Conservation (phyloP, 2,797 vertebrate species). For the Acomys russatus region DNA sequence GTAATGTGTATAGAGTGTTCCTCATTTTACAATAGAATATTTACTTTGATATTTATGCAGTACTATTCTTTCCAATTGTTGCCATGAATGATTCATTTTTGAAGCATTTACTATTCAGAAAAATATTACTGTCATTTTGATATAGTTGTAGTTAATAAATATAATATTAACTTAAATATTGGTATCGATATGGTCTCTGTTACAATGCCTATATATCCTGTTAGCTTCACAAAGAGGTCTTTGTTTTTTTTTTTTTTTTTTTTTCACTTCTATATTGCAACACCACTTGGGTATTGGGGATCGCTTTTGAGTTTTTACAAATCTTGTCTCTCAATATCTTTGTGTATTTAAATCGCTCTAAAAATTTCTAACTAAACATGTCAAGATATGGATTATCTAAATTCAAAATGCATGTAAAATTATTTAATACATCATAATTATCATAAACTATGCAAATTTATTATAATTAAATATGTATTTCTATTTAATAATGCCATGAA, state of each 20-base stretch:
- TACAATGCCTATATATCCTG: slow-evolving; percentile 34
- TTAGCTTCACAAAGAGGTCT: slow-evolving; percentile 40
- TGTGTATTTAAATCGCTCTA: background rate
- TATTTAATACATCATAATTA: background rate
- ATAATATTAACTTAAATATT: slow-evolving; percentile 65
- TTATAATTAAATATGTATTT: background rate
- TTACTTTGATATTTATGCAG: slow-evolving; percentile 36
- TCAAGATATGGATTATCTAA: background rate
- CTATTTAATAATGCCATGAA: background rate
- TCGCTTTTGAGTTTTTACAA: background rate
- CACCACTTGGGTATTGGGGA: background rate
- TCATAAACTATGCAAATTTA: background rate
- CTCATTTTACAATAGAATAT: slow-evolving; percentile 9
- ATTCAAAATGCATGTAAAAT: background rate
- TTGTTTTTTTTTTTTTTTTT: slow-evolving; percentile 39
- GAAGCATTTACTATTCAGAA: slow-evolving; percentile 55
- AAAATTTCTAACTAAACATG: background rate
- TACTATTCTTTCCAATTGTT: slow-evolving; percentile 16
- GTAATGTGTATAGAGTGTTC: background rate
- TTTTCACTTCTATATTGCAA: slow-evolving; percentile 37
- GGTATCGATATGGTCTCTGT: slow-evolving; percentile 44
- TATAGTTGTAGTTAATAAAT: slow-evolving; percentile 64
- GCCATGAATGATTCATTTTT: slow-evolving; percentile 4
- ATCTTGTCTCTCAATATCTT: background rate
- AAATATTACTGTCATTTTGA: slow-evolving; percentile 35